Evolutionary conservation across 1,140 invertebrate species (phyloP).

Genomic region (Cotesia glomerata): DNA sequence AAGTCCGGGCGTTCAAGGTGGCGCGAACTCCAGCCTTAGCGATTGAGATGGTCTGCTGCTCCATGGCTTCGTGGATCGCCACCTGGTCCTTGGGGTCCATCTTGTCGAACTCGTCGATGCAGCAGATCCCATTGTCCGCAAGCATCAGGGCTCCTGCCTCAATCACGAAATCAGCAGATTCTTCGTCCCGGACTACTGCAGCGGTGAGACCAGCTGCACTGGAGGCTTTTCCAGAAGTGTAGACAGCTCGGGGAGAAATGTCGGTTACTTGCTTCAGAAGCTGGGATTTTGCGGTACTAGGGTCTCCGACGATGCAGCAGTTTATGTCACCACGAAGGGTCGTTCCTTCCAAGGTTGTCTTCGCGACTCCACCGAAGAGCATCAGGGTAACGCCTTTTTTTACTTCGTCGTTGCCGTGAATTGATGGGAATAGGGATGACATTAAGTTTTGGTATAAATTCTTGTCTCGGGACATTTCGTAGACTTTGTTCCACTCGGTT

Average conservation of each 20-base stretch:
- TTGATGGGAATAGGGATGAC: constrained; percentile 92
- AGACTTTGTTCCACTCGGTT: constrained; percentile 94
- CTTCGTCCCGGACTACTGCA: constrained; percentile 96
- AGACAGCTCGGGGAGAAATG: constrained; percentile 94
- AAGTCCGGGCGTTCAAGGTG: constrained; percentile 96
- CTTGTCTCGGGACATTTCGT: constrained; percentile 94
- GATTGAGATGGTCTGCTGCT: constrained; percentile 99
- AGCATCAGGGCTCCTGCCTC: constrained; percentile 99
- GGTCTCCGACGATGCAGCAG: constrained; percentile 97
- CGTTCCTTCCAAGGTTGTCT: constrained; percentile 90
- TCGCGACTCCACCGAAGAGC: constrained; percentile 97
- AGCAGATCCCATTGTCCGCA: constrained; percentile 98
- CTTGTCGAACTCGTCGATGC: constrained; percentile 99
- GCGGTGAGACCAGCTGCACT: constrained; percentile 97
- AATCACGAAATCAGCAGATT: constrained; percentile 98
- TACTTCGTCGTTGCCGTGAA: constrained; percentile 98
- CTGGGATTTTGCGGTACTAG: constrained; percentile 98
- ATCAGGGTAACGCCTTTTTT: constrained; percentile 95
- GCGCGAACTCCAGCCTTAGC: constrained; percentile 98
- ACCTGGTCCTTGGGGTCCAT: constrained; percentile 98
- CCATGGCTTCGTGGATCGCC: constrained; percentile 99
- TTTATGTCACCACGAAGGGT: constrained; percentile 95
- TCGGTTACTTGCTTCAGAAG: constrained; percentile 96
- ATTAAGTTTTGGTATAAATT: constrained; percentile 93
- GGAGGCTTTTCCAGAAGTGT: constrained; percentile 98